Percentiles rank a stretch among this genome's conserved stretches.
These are phyloP conservation scores for Saxidomus purpurata DNA, from an alignment of 1,140 invertebrate species.

Conservation along the genomic window DNA sequence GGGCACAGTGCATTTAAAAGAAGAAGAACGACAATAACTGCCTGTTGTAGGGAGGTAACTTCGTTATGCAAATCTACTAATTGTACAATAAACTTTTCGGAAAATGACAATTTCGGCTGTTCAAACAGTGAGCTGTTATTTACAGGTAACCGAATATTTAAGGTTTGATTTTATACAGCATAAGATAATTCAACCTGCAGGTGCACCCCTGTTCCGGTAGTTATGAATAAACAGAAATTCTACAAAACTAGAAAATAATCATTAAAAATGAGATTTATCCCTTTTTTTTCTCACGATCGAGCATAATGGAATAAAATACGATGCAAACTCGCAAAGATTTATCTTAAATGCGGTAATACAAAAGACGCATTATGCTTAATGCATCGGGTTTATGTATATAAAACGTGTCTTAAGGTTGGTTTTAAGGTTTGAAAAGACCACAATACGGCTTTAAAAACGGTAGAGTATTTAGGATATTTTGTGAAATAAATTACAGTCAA, in stretches of 20 bases:
- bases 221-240: background rate
- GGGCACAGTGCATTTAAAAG: too few species aligned
- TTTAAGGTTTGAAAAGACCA: slow-evolving; percentile 1
- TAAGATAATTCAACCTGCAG: too few species aligned
- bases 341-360: slow-evolving; percentile 11
- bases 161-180: too few species aligned
- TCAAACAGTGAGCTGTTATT: too few species aligned
- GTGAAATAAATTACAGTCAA: background rate
- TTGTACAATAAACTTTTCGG: too few species aligned
- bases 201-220: background rate
- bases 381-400: background rate
- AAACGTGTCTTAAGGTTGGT: background rate
- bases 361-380: background rate
- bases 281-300: slow-evolving; percentile 22
- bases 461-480: background rate
- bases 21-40: too few species aligned
- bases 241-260: background rate
- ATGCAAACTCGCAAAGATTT: background rate
- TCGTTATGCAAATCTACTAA: too few species aligned
- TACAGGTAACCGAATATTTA: too few species aligned
- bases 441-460: background rate
- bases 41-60: too few species aligned
- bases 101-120: too few species aligned
- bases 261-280: background rate
- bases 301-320: background rate